Percentiles rank a stretch among this genome's conserved stretches.
phyloP scores from a whole-genome alignment of 2,888 invertebrate species.

The Leptopterna dolabrata region DNA sequence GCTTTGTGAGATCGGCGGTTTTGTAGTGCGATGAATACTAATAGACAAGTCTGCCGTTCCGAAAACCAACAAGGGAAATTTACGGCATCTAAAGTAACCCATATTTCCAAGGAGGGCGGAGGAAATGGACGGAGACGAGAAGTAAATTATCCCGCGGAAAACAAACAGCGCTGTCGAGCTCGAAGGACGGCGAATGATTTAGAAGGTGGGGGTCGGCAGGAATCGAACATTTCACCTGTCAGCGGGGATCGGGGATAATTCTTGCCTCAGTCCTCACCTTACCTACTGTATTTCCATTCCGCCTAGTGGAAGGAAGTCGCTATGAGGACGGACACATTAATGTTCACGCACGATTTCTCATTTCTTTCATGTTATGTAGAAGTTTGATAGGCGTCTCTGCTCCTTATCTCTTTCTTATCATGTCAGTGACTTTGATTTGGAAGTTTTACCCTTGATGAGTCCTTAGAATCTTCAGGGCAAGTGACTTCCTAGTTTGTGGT shows the following conservation, averaged over 20 bases:
- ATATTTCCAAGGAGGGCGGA: slow-evolving; percentile 6
- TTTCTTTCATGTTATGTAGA: too few species aligned
- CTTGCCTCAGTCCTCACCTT: background rate
- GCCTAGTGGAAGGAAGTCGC: background rate
- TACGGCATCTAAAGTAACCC: slow-evolving; percentile 16
- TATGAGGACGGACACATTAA: background rate
- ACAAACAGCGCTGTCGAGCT: slow-evolving; percentile 34
- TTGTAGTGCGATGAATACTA: background rate
- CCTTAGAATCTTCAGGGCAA: too few species aligned
- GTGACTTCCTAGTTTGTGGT: too few species aligned
- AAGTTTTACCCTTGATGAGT: too few species aligned
- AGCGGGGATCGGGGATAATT: slow-evolving; percentile 37
- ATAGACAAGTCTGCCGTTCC: background rate
- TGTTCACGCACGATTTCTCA: background rate
- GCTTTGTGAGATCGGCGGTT: background rate
- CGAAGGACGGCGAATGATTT: slow-evolving; percentile 47
- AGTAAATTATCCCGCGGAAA: slow-evolving; percentile 42
- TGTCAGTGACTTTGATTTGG: too few species aligned
- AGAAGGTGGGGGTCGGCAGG: slow-evolving; percentile 14
- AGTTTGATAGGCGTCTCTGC: background rate
- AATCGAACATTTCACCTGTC: slow-evolving; percentile 44
- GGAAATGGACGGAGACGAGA: slow-evolving; percentile 11
- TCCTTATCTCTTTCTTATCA: too few species aligned
- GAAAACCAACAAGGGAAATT: background rate
- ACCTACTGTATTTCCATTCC: background rate